Evolutionary conservation across 35 echinoderm and acorn worm species (phyloP).

Genomic region (Ophioderma brevispina): DNA sequence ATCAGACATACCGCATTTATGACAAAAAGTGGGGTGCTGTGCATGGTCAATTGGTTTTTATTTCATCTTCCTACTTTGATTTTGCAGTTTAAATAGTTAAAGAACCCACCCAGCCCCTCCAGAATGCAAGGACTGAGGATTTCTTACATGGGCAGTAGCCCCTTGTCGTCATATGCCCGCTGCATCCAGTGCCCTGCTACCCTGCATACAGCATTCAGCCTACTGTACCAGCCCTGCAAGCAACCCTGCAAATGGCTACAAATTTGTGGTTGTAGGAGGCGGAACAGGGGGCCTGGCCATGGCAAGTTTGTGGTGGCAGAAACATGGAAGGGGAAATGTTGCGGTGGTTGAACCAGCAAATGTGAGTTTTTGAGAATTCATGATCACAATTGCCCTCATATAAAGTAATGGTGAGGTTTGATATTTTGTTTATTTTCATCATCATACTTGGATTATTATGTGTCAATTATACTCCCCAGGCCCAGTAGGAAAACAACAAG

Average conservation of each 20-base stretch:
- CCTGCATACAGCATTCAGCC: neutral
- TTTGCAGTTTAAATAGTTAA: no score
- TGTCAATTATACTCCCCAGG: no score
- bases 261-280: constrained; percentile 89
- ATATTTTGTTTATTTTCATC: no score
- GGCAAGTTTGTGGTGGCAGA: constrained; percentile 63
- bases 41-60: no score
- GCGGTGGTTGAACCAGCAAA: constrained; percentile 93
- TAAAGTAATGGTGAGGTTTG: no score
- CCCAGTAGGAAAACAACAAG: no score
- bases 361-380: constrained; percentile 26
- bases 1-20: no score
- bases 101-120: no score
- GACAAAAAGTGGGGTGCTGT: no score
- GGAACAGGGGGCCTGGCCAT: constrained; percentile 88
- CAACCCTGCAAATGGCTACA: constrained; percentile 36
- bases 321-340: constrained; percentile 82
- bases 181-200: neutral
- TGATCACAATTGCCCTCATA: no score
- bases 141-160: neutral
- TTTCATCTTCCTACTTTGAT: no score
- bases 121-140: neutral
- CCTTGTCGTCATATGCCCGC: neutral
- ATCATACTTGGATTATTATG: no score
- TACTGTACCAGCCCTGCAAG: neutral